Conservation (phyloP, 2,113 vertebrate genomes). For the Callithrix jacchus region DNA sequence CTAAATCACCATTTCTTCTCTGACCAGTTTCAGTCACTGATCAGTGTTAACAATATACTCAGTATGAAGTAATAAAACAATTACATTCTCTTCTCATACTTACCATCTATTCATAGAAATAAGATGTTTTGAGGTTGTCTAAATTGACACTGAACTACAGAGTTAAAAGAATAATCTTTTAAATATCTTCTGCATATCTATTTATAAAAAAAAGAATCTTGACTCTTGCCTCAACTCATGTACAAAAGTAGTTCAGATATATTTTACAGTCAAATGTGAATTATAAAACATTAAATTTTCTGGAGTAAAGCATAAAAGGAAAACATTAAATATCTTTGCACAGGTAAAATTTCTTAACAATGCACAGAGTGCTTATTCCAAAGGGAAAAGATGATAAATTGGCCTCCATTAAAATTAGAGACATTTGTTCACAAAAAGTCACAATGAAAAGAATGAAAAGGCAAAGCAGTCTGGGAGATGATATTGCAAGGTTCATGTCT, state of each 20-base stretch:
- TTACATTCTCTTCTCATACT: neutral
- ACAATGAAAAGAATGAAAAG: neutral
- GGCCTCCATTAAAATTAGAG: neutral
- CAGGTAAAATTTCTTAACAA: neutral
- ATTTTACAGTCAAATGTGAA: neutral
- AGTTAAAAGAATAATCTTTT: slow-evolving; percentile 37
- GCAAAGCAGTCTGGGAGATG: neutral
- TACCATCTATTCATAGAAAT: neutral
- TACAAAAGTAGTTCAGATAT: neutral
- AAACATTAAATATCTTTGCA: neutral
- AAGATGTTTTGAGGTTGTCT: neutral
- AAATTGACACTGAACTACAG: neutral
- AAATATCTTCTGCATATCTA: neutral
- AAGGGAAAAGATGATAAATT: neutral
- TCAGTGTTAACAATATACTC: neutral
- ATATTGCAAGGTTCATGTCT: neutral
- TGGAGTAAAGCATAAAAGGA: neutral
- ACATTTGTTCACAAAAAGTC: neutral
- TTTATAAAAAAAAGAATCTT: neutral
- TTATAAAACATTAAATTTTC: neutral
- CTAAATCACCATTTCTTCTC: neutral
- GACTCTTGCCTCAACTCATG: neutral
- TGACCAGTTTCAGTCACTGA: neutral
- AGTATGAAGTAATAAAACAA: neutral
- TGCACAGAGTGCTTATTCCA: neutral